phyloP scores from a whole-genome alignment of 2,888 invertebrate genomes.

The Megalurothrips usitatus region DNA sequence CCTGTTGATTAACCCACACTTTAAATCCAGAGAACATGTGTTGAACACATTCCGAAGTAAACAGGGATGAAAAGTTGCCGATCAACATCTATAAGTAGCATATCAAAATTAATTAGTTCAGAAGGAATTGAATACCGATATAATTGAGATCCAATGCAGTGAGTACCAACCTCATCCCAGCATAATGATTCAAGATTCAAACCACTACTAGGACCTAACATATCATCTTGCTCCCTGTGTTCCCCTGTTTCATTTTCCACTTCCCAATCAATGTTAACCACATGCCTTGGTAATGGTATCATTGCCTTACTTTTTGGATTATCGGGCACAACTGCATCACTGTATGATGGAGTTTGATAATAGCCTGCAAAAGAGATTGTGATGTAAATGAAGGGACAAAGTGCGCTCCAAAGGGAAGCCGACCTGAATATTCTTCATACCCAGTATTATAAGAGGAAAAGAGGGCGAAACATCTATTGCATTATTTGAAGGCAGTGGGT shows the following conservation, averaged over 20 bases:
- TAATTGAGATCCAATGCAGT: neutral
- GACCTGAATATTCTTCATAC: slow-evolving; percentile 2
- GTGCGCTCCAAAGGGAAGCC: too few relatives aligned
- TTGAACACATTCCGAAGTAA: slow-evolving; percentile 40
- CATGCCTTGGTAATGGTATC: neutral
- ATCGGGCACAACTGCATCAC: neutral
- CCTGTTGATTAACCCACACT: slow-evolving; percentile 54
- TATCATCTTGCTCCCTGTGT: neutral
- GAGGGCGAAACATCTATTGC: neutral
- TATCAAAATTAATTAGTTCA: neutral
- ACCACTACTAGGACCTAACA: neutral
- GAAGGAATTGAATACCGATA: neutral
- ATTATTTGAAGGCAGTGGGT: neutral
- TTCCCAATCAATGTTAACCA: neutral
- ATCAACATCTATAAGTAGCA: neutral
- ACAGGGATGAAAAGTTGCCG: slow-evolving; percentile 33
- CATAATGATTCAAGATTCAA: neutral
- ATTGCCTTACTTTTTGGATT: neutral
- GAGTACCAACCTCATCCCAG: neutral
- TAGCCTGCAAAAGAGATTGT: slow-evolving; percentile 40
- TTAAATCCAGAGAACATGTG: slow-evolving; percentile 38
- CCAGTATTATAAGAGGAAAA: slow-evolving; percentile 37
- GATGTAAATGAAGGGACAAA: neutral
- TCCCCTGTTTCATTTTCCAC: neutral
- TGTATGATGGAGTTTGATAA: slow-evolving; percentile 43